Evolutionary conservation across 2,113 vertebrate genomes (phyloP).

Genomic region (Camelus dromedarius): DNA sequence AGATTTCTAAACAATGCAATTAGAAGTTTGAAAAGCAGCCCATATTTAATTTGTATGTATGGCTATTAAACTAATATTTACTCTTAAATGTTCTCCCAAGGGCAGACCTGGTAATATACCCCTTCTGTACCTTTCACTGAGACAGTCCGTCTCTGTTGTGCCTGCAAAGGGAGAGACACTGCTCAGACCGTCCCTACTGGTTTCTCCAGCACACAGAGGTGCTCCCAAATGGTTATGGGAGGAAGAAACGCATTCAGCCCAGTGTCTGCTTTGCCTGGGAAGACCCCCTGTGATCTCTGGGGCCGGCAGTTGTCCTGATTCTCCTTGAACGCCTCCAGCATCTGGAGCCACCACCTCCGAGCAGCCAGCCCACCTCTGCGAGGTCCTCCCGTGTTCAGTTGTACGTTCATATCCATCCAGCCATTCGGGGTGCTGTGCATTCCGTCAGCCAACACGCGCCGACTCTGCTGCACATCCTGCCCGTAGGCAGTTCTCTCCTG

Average conservation of each 20-base stretch:
- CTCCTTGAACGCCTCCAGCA: background rate
- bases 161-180: background rate
- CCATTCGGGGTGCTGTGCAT: accelerated
- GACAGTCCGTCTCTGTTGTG: background rate
- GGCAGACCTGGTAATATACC: background rate
- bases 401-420: accelerated
- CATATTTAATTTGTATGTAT: background rate
- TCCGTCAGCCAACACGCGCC: accelerated
- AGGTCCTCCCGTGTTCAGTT: background rate
- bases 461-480: background rate
- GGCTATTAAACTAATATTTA: background rate
- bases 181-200: background rate
- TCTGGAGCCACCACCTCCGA: background rate
- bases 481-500: background rate
- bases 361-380: accelerated
- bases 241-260: background rate
- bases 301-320: background rate
- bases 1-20: background rate
- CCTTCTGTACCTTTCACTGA: background rate
- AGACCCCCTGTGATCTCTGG: background rate
- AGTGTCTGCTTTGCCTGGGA: background rate
- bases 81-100: background rate
- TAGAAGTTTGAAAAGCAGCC: background rate
- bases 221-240: background rate
- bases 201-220: no score